Conservation (phyloP, 2,797 vertebrate species). For the Leuciscus waleckii region DNA sequence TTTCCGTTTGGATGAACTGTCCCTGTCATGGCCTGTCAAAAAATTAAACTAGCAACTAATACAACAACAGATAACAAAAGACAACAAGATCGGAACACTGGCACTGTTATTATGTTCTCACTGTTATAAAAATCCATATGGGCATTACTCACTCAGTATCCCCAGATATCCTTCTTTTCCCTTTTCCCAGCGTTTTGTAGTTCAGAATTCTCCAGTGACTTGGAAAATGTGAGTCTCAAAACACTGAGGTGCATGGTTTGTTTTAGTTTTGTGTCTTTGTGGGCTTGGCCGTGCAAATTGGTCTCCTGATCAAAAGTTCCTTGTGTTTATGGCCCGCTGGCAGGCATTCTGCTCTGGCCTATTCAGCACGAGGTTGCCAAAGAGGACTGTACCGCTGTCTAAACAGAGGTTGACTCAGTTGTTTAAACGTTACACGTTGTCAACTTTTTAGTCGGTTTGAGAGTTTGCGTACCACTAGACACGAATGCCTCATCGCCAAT, state of each 20-base stretch:
- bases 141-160: constrained; percentile 67
- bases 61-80: neutral
- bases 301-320: constrained; percentile 50
- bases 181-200: constrained; percentile 61
- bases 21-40: neutral
- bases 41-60: neutral
- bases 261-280: constrained; percentile 54
- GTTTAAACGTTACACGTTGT: constrained; percentile 40
- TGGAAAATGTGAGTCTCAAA: constrained; percentile 45
- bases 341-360: constrained; percentile 36
- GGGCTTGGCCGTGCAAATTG: constrained; percentile 40
- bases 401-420: constrained; percentile 44
- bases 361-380: constrained; percentile 28
- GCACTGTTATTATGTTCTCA: constrained; percentile 55
- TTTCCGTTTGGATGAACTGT: neutral
- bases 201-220: constrained; percentile 30
- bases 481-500: constrained; percentile 35
- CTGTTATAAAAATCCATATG: constrained; percentile 71
- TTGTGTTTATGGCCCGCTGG: constrained; percentile 49
- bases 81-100: neutral
- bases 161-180: constrained; percentile 70
- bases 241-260: constrained; percentile 40
- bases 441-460: constrained; percentile 28
- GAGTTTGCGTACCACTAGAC: constrained; percentile 40
- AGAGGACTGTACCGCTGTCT: constrained; percentile 17